Base-by-base conservation (phyloP, 2,888 invertebrate genomes). In the Linyphia triangularis region DNA sequence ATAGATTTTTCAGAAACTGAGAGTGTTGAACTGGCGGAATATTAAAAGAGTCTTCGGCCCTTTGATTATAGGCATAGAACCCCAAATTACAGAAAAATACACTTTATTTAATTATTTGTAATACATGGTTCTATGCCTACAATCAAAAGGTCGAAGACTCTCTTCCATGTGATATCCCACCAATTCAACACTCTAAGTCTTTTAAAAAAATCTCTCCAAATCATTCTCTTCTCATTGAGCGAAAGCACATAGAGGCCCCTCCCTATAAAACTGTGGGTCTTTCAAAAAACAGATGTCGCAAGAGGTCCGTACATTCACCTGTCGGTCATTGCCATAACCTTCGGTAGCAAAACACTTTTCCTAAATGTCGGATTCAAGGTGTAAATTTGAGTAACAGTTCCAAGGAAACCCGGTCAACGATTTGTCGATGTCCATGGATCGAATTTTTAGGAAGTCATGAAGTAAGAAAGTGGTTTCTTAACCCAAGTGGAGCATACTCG, bases 291-390 rank as follows among this genome's bases (percentile, higher is more conserved):
- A 43, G 40, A 30, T 85, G 59, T 77, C 57, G 77, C 84, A 85
- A 85, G 16, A 10, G 1, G 19, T 9, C 40, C 19, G 83, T 51
- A 37, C 63, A 51, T 57, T 51, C 51, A 84, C 73, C 83, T 26
- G 16, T 40, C 33, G 67, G 83, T 67, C 73, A 67, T 63, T 85
- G 69, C 33, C 67, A 19, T 26, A 51, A 59, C 73, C 73, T 59
- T 40, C 37, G 28, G 67, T 69, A 24, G 40, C 77, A 24, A 24
- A 63, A 10, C 26, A 9, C 5, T 59, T 59, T 59, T 73, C 33
- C 43, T 43, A 33, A 37, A 3, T 26, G 59, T 33, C 40, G 65
- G 37, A 7, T 67, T 69, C 69, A 37, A 81, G 57, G 69, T 19
- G 51, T 22, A 37, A 26, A 16, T 67, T 79, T 67, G 61, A 79